These are phyloP conservation scores for Diplazon laetatorius DNA, from an alignment of 2,888 invertebrate species.

Conservation along the genomic window DNA sequence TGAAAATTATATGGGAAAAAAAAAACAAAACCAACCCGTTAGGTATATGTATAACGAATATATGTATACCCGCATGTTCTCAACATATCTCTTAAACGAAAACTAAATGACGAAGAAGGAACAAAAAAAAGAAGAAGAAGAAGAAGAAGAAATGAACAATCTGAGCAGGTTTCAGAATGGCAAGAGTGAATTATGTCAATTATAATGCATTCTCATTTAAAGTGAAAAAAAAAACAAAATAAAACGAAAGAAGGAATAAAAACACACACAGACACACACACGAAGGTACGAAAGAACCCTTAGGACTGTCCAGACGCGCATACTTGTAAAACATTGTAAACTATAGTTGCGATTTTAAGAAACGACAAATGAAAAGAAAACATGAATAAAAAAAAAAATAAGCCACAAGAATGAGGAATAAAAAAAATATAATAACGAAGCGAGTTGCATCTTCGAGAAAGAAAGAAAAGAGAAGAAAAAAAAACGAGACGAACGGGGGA, in stretches of 20 bases:
- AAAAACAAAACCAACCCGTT: conserved; percentile 60
- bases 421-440: conserved; percentile 35
- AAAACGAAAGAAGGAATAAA: conserved; percentile 34
- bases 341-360: conserved; percentile 55
- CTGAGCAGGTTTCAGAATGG: conserved; percentile 80
- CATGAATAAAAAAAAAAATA: conserved; percentile 5
- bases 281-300: conserved; percentile 51
- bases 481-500: conserved; percentile 15
- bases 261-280: too few relatives aligned
- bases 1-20: neutral
- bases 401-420: conserved; percentile 24
- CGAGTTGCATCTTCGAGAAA: conserved; percentile 42
- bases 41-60: conserved; percentile 65
- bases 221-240: conserved; percentile 50
- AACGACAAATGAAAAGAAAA: too few relatives aligned
- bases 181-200: conserved; percentile 79
- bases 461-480: conserved; percentile 17
- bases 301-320: conserved; percentile 65
- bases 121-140: conserved; percentile 64
- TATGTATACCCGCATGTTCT: conserved; percentile 65
- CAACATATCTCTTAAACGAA: conserved; percentile 75
- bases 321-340: conserved; percentile 60
- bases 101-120: conserved; percentile 31
- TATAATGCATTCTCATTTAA: conserved; percentile 74
- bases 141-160: conserved; percentile 65